Conservation (phyloP, 2,797 vertebrate genomes). For the Anguilla pacifica region DNA sequence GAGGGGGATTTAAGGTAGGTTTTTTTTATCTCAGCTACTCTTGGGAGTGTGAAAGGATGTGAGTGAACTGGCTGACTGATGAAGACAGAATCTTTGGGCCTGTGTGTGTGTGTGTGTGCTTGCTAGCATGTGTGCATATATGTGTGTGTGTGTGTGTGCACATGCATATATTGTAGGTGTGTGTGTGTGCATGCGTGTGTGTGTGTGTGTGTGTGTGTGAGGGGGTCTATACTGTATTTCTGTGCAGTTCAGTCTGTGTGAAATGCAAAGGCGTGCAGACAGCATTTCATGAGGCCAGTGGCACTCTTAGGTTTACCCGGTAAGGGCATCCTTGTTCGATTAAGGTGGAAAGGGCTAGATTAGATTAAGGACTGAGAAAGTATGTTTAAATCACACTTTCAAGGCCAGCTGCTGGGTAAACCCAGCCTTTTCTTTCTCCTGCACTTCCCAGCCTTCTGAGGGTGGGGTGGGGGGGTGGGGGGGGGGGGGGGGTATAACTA, state of each 20-base stretch:
- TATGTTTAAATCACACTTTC: not conserved
- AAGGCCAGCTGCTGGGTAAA: not conserved
- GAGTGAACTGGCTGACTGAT: conserved; percentile 1
- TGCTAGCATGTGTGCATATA: conserved; percentile 26
- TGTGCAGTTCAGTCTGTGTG: not conserved
- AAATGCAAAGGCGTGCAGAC: not conserved
- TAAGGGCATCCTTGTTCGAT: not conserved
- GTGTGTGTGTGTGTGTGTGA: conserved; percentile 39
- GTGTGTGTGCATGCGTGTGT: conserved; percentile 33
- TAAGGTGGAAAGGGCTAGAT: too few species aligned
- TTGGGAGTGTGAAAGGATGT: not conserved
- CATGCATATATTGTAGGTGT: conserved; percentile 21
- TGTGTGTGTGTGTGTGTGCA: conserved; percentile 35
- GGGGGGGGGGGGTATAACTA: too few species aligned
- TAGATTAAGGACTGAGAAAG: too few species aligned
- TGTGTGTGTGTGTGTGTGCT: conserved; percentile 28
- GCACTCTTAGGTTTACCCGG: not conserved
- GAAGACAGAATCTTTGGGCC: conserved; percentile 25
- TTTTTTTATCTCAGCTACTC: not conserved
- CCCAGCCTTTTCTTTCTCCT: too few species aligned
- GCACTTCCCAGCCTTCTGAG: too few species aligned
- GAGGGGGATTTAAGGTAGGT: not conserved
- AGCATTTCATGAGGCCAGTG: not conserved
- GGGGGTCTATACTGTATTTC: conserved; percentile 19
- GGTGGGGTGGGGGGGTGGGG: too few species aligned